Evolutionary conservation across 2,888 invertebrate genomes (phyloP).

Genomic region (Cosmopolites sordidus): DNA sequence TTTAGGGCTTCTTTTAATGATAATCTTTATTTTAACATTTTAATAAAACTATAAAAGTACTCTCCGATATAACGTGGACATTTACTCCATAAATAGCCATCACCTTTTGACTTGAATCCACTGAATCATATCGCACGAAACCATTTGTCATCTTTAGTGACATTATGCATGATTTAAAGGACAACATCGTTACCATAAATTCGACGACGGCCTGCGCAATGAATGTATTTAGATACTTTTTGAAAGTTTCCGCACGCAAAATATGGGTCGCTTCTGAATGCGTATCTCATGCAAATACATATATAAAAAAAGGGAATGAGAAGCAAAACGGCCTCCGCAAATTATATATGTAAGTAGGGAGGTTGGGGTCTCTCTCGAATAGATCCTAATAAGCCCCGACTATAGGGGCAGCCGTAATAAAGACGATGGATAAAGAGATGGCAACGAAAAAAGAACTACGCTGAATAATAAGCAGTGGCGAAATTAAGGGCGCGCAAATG

Average conservation of each 20-base stretch:
- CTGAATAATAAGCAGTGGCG: constrained; percentile 44
- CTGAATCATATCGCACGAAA: constrained; percentile 4
- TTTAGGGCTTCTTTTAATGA: too few relatives aligned
- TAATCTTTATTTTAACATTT: too few relatives aligned
- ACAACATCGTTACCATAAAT: constrained; percentile 26
- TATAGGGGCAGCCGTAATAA: constrained; percentile 44
- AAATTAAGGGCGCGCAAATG: constrained; percentile 40
- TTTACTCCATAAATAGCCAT: too few relatives aligned
- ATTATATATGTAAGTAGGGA: constrained; percentile 24
- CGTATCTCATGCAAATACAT: constrained; percentile 24
- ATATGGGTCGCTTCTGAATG: constrained; percentile 21
- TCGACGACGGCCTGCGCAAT: constrained; percentile 4
- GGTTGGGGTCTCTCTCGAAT: constrained; percentile 31
- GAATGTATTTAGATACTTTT: constrained; percentile 8
- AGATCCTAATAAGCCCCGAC: constrained; percentile 45
- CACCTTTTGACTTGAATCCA: too few relatives aligned
- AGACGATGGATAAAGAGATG: constrained; percentile 33
- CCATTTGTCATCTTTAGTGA: constrained; percentile 20
- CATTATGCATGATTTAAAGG: constrained; percentile 22
- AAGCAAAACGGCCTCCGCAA: constrained; percentile 18
- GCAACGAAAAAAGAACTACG: constrained; percentile 30
- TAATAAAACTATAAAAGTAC: too few relatives aligned
- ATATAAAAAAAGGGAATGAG: constrained; percentile 5
- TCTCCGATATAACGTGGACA: too few relatives aligned
- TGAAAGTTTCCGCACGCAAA: constrained; percentile 25